Percentiles rank a stretch among this genome's conserved stretches.
Evolutionary conservation across 2,113 vertebrate genomes (phyloP).

Genomic region (Pelusios castaneus): DNA sequence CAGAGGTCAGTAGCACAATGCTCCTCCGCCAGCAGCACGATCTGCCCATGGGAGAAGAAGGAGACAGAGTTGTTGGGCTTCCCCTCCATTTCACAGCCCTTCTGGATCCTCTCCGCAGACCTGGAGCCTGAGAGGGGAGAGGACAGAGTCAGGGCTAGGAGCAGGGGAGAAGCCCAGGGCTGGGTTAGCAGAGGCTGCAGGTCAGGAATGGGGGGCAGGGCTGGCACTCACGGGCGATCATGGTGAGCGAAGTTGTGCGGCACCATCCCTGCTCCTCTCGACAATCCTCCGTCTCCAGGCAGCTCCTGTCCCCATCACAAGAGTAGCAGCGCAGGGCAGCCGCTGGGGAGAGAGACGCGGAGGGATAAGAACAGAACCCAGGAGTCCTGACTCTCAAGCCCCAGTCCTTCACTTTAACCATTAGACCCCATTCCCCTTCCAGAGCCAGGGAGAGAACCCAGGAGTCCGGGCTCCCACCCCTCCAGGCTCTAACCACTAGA

Average conservation of each 20-base stretch:
- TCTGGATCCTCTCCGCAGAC: background rate
- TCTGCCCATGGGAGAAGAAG: background rate
- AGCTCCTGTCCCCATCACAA: conserved; percentile 37
- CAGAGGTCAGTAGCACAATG: accelerated
- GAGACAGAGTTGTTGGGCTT: background rate
- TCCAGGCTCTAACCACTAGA: too few relatives aligned
- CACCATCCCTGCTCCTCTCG: background rate
- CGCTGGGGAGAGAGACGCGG: background rate
- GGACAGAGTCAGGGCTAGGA: background rate
- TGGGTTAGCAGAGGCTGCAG: background rate
- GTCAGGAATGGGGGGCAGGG: too few relatives aligned
- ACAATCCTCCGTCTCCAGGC: conserved; percentile 25
- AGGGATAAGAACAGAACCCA: background rate
- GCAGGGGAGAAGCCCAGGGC: too few relatives aligned
- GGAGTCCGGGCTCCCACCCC: background rate
- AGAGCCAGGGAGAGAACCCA: background rate
- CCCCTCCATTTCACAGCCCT: background rate
- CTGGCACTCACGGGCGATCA: conserved; percentile 7
- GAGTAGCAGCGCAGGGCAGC: background rate
- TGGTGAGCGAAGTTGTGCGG: conserved; percentile 35
- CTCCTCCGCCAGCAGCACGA: background rate
- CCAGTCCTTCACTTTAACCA: too few relatives aligned
- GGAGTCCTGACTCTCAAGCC: too few relatives aligned
- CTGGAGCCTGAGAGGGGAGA: background rate
- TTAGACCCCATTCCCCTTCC: too few relatives aligned